phyloP scores from a whole-genome alignment of 2,113 vertebrate genomes.

The Micronycteris hirsuta region DNA sequence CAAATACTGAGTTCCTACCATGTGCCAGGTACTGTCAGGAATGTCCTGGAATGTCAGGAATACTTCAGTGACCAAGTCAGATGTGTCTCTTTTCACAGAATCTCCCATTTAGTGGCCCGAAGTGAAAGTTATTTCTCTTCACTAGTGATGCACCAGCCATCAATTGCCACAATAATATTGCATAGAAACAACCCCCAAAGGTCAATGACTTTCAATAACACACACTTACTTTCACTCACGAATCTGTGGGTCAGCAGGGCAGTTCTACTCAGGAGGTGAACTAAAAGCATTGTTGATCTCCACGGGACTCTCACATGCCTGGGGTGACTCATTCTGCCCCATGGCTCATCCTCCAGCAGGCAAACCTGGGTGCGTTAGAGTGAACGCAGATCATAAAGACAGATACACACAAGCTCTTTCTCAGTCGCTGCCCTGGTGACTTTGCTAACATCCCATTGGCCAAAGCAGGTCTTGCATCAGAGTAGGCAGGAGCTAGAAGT shows the following conservation, averaged over 20 bases:
- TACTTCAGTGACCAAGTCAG: not conserved
- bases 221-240: not conserved
- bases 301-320: rapidly evolving
- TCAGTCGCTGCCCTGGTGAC: not conserved
- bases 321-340: not conserved
- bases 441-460: not conserved
- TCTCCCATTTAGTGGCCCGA: not conserved
- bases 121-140: not conserved
- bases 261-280: not conserved
- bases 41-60: not conserved
- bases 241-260: not conserved
- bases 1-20: not conserved
- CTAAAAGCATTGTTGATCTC: not conserved
- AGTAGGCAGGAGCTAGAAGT: too few relatives aligned
- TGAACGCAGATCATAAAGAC: not conserved
- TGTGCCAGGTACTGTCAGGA: not conserved
- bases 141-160: not conserved
- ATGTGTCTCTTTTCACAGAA: not conserved
- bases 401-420: not conserved
- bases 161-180: not conserved
- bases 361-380: too few relatives aligned
- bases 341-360: not conserved
- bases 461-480: not conserved
- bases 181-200: not conserved
- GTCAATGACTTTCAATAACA: not conserved